Conservation (phyloP, 2,888 invertebrate genomes). For the Cacoxenus indagator region DNA sequence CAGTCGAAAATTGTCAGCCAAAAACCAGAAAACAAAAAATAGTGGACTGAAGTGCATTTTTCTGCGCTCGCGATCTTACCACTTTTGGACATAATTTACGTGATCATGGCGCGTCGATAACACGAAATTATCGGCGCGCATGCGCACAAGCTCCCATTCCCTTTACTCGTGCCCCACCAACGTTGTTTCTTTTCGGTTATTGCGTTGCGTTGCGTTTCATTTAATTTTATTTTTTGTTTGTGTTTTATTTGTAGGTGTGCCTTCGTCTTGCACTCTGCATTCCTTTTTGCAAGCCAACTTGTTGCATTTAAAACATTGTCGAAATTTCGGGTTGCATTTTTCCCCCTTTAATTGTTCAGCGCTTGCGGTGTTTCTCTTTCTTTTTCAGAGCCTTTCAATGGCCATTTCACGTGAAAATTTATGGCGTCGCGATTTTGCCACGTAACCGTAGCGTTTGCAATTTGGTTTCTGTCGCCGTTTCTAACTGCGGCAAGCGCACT, state of each 20-base stretch:
- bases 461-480: constrained; percentile 6
- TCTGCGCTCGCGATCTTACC: constrained; percentile 33
- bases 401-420: constrained; percentile 49
- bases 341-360: constrained; percentile 63
- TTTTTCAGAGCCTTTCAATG: background rate
- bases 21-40: background rate
- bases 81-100: constrained; percentile 63
- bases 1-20: background rate
- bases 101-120: constrained; percentile 63
- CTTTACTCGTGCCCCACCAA: constrained; percentile 39
- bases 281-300: no score
- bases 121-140: constrained; percentile 64
- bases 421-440: constrained; percentile 53
- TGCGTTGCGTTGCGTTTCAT: background rate
- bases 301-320: constrained; percentile 14
- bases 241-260: background rate
- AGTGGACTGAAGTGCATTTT: constrained; percentile 2
- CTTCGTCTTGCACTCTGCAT: no score
- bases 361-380: constrained; percentile 35
- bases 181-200: constrained; percentile 52
- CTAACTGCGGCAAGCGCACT: no score
- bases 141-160: constrained; percentile 45
- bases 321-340: constrained; percentile 30
- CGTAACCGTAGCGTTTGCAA: constrained; percentile 25
- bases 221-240: background rate